Evolutionary conservation across 2,797 vertebrate genomes (phyloP).

Genomic region (Psittacula echo): DNA sequence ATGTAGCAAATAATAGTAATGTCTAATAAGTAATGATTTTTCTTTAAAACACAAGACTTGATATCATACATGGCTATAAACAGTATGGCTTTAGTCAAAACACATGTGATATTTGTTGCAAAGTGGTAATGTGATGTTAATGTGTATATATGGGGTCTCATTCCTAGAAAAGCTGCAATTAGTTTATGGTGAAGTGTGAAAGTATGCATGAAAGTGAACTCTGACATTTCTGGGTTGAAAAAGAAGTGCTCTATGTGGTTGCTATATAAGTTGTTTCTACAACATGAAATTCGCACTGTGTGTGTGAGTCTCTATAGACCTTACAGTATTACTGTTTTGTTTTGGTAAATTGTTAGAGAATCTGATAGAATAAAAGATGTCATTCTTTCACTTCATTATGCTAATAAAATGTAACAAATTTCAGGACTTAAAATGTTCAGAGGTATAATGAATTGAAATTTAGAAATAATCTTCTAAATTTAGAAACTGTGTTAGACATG

Average conservation of each 20-base stretch:
- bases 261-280: neutral
- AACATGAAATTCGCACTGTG: neutral
- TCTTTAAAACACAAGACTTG: neutral
- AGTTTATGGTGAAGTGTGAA: neutral
- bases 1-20: neutral
- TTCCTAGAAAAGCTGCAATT: neutral
- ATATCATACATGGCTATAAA: neutral
- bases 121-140: neutral
- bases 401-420: neutral
- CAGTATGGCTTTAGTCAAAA: neutral
- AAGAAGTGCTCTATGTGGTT: neutral
- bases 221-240: neutral
- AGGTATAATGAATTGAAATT: neutral
- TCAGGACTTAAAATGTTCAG: neutral
- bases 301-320: neutral
- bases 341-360: neutral
- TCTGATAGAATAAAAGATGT: neutral
- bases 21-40: neutral
- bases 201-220: neutral
- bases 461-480: neutral
- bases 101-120: neutral
- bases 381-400: neutral
- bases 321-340: neutral
- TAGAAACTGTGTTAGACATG: neutral
- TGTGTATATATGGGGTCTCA: neutral